phyloP scores from a whole-genome alignment of 1,140 invertebrate genomes.

The Cotesia vestalis region DNA sequence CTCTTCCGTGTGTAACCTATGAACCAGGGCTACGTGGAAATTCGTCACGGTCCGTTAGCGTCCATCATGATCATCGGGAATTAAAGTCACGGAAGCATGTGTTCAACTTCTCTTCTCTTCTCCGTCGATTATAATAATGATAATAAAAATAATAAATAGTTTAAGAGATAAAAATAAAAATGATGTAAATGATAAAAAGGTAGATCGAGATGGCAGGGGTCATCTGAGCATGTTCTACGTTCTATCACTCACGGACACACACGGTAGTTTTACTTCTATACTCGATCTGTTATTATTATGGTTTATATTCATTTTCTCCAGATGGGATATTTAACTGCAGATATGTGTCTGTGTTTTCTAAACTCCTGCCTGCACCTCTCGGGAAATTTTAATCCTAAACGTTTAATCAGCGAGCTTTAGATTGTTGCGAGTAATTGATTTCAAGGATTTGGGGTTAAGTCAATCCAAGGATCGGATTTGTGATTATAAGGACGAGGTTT shows the following conservation, averaged over 20 bases:
- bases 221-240: slow-evolving; percentile 15
- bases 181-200: slow-evolving; percentile 24
- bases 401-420: neutral
- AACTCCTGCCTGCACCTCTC: too few relatives aligned
- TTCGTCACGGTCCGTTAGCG: slow-evolving; percentile 35
- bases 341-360: too few relatives aligned
- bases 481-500: too few relatives aligned
- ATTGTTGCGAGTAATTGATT: neutral
- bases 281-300: too few relatives aligned
- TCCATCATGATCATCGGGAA: slow-evolving; percentile 35
- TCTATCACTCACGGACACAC: neutral
- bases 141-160: slow-evolving; percentile 16
- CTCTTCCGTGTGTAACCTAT: slow-evolving; percentile 14
- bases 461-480: too few relatives aligned
- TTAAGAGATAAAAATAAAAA: slow-evolving; percentile 27
- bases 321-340: too few relatives aligned
- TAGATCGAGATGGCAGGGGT: slow-evolving; percentile 33
- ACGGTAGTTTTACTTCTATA: slow-evolving; percentile 25
- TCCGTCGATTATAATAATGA: too few relatives aligned
- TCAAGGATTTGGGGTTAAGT: too few relatives aligned
- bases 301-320: too few relatives aligned
- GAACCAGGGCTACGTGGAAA: slow-evolving; percentile 8
- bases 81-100: slow-evolving; percentile 42
- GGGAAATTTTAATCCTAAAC: slow-evolving; percentile 36
- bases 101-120: slow-evolving; percentile 25